phyloP scores from a whole-genome alignment of 64 coral and sea anemone species.

The Dendrophyllia cribrosa region DNA sequence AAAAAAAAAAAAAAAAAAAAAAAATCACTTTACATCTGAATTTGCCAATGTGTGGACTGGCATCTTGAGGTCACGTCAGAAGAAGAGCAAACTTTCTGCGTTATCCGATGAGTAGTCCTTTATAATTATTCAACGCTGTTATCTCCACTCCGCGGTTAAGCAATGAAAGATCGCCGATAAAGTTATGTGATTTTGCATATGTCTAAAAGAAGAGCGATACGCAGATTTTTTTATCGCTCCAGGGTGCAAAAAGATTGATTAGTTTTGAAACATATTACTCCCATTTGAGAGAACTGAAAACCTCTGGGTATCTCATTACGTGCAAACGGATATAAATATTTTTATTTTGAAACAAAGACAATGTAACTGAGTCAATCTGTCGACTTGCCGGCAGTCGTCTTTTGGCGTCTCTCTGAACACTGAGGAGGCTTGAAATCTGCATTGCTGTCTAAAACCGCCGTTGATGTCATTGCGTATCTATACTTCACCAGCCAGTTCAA shows the following conservation, averaged over 20 bases:
- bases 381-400: neutral
- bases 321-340: neutral
- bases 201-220: neutral
- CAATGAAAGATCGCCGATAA: conserved; percentile 1
- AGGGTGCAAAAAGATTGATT: conserved; percentile 35
- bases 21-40: too few relatives aligned
- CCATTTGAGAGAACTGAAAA: neutral
- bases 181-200: too few relatives aligned
- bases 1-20: too few relatives aligned
- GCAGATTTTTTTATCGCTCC: neutral
- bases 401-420: neutral
- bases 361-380: neutral
- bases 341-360: neutral
- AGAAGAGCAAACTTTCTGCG: neutral
- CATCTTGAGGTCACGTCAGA: neutral
- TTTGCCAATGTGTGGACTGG: too few relatives aligned
- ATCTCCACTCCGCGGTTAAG: neutral
- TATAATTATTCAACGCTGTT: conserved; percentile 1
- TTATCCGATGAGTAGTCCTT: neutral
- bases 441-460: neutral
- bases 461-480: neutral
- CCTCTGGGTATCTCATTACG: neutral
- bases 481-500: neutral
- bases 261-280: conserved; percentile 14
- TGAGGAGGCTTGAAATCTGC: neutral